phyloP scores from a whole-genome alignment of 2,888 invertebrate genomes.

The Tenthredo amoena region DNA sequence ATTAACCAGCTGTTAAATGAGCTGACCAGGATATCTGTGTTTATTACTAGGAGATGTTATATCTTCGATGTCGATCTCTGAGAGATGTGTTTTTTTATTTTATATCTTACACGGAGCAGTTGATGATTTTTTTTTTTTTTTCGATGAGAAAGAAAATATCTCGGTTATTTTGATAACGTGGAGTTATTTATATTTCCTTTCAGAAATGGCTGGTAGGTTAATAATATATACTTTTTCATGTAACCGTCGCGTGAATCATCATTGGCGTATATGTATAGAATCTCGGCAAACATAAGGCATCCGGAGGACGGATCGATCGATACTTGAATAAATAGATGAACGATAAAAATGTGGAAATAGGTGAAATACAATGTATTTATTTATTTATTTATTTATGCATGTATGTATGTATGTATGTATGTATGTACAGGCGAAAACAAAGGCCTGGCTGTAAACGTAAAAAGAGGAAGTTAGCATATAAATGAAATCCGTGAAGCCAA shows the following conservation, averaged over 20 bases:
- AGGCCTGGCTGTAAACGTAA: slow-evolving; percentile 12
- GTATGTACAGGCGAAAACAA: not conserved
- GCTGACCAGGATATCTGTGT: slow-evolving; percentile 28
- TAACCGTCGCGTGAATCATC: not conserved
- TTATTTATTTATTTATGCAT: too few relatives aligned
- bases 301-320: not conserved
- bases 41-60: not conserved
- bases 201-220: not conserved
- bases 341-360: slow-evolving; percentile 13
- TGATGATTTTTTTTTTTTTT: not conserved
- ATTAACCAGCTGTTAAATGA: slow-evolving; percentile 35
- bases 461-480: slow-evolving; percentile 70
- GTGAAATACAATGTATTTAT: not conserved
- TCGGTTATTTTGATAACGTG: too few relatives aligned
- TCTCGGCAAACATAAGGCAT: not conserved
- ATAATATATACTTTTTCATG: not conserved
- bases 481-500: slow-evolving; percentile 72
- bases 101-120: not conserved
- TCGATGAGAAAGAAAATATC: not conserved
- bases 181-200: not conserved
- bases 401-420: not conserved
- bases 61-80: not conserved
- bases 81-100: not conserved
- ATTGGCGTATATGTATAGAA: not conserved
- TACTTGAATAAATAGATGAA: slow-evolving; percentile 24